These are phyloP conservation scores for Diaphora mendica DNA, from an alignment of 2,888 invertebrate species.

Conservation along the genomic window DNA sequence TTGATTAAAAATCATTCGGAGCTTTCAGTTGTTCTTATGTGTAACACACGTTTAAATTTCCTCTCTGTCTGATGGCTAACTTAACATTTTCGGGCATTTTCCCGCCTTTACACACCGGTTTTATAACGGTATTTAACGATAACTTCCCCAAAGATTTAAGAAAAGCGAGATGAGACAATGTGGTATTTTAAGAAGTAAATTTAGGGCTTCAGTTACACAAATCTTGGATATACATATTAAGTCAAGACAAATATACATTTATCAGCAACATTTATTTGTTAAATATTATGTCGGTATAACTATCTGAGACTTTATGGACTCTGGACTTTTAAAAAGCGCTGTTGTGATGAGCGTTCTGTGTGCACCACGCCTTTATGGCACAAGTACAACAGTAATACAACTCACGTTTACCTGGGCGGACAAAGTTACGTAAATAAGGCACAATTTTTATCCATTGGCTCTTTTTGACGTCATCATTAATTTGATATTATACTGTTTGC, in stretches of 20 bases:
- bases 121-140: not conserved
- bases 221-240: too few species aligned
- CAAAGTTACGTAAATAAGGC: constrained; percentile 77
- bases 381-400: constrained; percentile 43
- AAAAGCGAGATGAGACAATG: too few species aligned
- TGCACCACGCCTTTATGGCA: constrained; percentile 35
- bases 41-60: not conserved
- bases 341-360: not conserved
- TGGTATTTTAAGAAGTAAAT: not conserved
- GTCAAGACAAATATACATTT: too few species aligned
- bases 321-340: not conserved
- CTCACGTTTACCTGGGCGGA: constrained; percentile 70
- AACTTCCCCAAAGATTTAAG: too few species aligned
- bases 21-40: not conserved
- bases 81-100: too few species aligned
- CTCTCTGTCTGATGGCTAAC: too few species aligned
- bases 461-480: constrained; percentile 27
- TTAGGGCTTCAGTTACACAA: too few species aligned
- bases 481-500: not conserved
- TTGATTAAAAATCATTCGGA: not conserved
- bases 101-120: not conserved
- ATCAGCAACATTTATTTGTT: too few species aligned
- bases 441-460: constrained; percentile 57
- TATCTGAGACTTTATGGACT: too few species aligned
- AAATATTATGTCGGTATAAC: too few species aligned